These are phyloP conservation scores for Antigone vipio DNA, from an alignment of 2,113 vertebrate genomes.

Conservation along the genomic window DNA sequence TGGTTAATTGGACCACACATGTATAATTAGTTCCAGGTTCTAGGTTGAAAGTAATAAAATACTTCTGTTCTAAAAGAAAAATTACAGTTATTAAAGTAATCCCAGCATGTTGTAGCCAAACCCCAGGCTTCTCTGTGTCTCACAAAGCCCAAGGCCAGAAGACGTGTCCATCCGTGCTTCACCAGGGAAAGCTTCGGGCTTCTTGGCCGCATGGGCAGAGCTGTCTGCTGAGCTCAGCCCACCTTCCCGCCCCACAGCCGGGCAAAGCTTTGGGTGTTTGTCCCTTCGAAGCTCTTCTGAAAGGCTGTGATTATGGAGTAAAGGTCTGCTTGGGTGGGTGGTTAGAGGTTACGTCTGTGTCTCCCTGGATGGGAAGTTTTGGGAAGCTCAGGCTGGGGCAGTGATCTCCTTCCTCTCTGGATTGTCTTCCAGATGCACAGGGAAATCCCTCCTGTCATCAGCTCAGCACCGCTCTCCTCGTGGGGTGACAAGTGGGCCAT, in stretches of 20 bases:
- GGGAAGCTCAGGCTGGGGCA: background rate
- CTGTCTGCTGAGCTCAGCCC: background rate
- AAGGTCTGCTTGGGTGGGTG: background rate
- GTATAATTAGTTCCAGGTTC: conserved; percentile 46
- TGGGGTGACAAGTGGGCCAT: background rate
- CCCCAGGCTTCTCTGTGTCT: background rate
- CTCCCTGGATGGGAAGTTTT: rapidly evolving
- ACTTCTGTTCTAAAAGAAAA: background rate
- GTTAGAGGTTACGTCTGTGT: rapidly evolving
- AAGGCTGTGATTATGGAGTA: background rate
- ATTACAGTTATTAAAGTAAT: background rate
- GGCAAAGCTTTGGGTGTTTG: background rate
- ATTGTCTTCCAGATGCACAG: background rate
- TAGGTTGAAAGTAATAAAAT: background rate
- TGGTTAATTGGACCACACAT: conserved; percentile 33
- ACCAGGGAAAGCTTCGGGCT: background rate
- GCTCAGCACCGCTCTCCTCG: rapidly evolving
- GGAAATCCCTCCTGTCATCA: background rate
- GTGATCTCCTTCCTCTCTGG: background rate
- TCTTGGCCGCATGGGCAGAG: rapidly evolving
- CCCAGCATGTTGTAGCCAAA: background rate
- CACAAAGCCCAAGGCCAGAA: background rate
- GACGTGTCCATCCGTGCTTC: rapidly evolving
- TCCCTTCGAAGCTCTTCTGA: background rate
- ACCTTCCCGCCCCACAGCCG: rapidly evolving